A percentile compares a stretch with the other conserved stretches of the same genome.
These are phyloP conservation scores for Eristalis tenax DNA, from an alignment of 2,888 invertebrate genomes.

Conservation along the genomic window DNA sequence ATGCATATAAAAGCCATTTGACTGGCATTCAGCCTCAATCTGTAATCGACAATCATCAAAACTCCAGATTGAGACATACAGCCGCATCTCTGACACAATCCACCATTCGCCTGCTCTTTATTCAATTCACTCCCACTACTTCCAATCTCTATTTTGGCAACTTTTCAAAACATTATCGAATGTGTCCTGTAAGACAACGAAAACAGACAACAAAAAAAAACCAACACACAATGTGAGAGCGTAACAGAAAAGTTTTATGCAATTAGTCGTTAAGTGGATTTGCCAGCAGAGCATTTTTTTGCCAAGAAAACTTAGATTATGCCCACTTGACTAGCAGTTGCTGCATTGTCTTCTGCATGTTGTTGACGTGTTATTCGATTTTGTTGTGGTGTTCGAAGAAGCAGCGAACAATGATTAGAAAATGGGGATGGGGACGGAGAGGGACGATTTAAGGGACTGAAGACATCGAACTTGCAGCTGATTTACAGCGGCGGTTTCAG, in stretches of 20 bases:
- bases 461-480: too few species aligned
- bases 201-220: not conserved
- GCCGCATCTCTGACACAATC: not conserved
- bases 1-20: too few species aligned
- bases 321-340: not conserved
- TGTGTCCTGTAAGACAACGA: not conserved
- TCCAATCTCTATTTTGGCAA: not conserved
- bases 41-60: not conserved
- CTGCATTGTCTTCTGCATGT: not conserved
- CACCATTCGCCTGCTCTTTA: not conserved
- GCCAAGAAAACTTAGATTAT: not conserved
- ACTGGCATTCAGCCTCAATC: too few species aligned
- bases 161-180: not conserved
- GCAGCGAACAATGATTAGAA: not conserved
- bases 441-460: too few species aligned
- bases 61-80: not conserved
- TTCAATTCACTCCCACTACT: not conserved
- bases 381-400: not conserved
- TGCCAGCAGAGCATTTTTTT: not conserved
- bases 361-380: not conserved
- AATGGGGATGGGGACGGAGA: too few species aligned
- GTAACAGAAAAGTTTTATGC: not conserved
- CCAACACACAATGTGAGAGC: not conserved
- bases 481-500: too few species aligned
- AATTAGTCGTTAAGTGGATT: not conserved